phyloP scores from a whole-genome alignment of 1,140 invertebrate genomes.

The Drosophila takahashii region DNA sequence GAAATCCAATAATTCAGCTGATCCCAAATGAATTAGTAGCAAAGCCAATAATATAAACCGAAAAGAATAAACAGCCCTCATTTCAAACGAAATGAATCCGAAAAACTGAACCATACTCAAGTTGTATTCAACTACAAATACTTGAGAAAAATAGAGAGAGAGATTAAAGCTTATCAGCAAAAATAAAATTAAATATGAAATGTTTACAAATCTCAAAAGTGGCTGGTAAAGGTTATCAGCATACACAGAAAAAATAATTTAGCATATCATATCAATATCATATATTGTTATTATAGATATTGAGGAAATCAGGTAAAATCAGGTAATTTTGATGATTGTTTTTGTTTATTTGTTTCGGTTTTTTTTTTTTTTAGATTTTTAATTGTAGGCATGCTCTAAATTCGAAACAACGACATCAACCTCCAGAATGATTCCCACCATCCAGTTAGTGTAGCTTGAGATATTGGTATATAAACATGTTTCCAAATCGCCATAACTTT shows the following conservation, averaged over 20 bases:
- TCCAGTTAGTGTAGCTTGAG: constrained; percentile 7
- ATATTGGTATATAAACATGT: constrained; percentile 2
- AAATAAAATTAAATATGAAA: neutral
- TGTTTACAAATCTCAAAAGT: no score
- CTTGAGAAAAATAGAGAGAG: no score
- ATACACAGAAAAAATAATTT: no score
- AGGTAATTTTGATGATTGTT: no score
- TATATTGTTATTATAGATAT: no score
- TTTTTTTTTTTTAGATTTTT: neutral
- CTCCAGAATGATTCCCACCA: neutral
- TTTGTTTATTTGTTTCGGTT: no score
- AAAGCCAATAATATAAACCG: neutral
- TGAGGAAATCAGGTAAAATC: no score
- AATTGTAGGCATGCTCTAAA: neutral
- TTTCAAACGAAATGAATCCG: neutral
- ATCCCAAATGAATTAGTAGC: neutral
- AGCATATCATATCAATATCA: no score
- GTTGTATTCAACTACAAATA: neutral
- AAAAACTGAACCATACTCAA: neutral
- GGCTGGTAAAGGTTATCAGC: neutral
- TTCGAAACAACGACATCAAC: neutral
- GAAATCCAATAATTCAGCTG: neutral
- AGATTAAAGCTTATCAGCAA: neutral
- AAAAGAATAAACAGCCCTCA: neutral
- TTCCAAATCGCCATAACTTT: neutral